These are phyloP conservation scores for Abramis brama DNA, from an alignment of 2,113 vertebrate genomes.

Conservation along the genomic window DNA sequence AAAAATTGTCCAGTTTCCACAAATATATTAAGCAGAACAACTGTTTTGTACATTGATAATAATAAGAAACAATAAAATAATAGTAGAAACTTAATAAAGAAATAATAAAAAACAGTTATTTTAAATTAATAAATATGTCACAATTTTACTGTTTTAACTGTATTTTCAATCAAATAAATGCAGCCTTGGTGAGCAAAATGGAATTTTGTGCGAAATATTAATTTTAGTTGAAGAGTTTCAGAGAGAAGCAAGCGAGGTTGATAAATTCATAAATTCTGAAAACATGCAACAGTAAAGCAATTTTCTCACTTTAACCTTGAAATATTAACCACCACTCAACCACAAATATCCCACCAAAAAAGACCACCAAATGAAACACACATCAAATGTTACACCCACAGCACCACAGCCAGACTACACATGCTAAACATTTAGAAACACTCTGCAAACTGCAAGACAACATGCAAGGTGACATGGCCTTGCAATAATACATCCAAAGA, in stretches of 20 bases:
- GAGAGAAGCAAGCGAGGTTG: not conserved
- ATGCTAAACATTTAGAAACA: constrained; percentile 35
- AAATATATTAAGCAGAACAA: not conserved
- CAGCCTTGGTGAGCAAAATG: not conserved
- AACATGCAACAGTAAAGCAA: constrained; percentile 18
- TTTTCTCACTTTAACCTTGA: not conserved
- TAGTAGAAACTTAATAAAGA: too few species aligned
- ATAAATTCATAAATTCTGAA: not conserved
- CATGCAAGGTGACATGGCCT: constrained; percentile 42
- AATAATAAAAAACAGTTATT: not conserved
- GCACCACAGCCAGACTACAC: constrained; percentile 17
- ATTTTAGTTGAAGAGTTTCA: not conserved
- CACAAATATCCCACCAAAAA: constrained; percentile 10
- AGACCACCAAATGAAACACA: not conserved
- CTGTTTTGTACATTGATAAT: not conserved
- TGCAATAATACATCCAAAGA: not conserved
- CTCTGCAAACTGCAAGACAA: constrained; percentile 14
- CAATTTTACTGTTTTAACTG: not conserved
- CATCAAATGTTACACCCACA: constrained; percentile 23
- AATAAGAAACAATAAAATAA: not conserved
- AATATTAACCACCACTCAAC: not conserved
- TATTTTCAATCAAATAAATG: not conserved
- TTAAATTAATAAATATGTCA: not conserved
- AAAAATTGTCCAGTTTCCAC: too few species aligned
- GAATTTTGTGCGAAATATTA: not conserved